phyloP scores from a whole-genome alignment of 2,888 invertebrate genomes.

The Elysia crispata region DNA sequence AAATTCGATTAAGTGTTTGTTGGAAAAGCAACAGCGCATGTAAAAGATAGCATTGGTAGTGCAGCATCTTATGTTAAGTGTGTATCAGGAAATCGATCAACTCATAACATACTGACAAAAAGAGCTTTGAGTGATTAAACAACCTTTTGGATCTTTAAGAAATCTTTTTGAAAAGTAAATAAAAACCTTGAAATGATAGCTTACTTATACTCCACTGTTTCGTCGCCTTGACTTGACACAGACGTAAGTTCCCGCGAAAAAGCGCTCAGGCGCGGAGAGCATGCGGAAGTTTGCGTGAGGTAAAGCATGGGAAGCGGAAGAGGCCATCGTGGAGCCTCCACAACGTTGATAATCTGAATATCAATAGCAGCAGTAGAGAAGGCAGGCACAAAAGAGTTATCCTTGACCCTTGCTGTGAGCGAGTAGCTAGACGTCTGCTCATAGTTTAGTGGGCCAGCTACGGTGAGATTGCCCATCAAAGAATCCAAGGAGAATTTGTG shows the following conservation, averaged over 20 bases:
- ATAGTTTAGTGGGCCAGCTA: constrained; percentile 41
- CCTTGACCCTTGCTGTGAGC: constrained; percentile 44
- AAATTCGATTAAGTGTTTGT: too few species aligned
- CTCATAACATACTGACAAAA: too few species aligned
- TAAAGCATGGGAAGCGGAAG: constrained; percentile 45
- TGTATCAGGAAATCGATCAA: too few species aligned
- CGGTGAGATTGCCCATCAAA: constrained; percentile 40
- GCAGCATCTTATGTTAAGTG: too few species aligned
- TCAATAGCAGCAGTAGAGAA: constrained; percentile 40
- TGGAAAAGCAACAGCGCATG: too few species aligned
- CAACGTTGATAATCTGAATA: constrained; percentile 48
- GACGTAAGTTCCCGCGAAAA: constrained; percentile 49
- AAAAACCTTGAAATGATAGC: too few species aligned
- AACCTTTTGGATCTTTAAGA: too few species aligned
- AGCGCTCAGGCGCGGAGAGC: constrained; percentile 42
- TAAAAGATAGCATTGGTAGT: too few species aligned
- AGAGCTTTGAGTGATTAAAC: too few species aligned
- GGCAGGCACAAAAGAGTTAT: constrained; percentile 48
- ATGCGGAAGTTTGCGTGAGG: constrained; percentile 44
- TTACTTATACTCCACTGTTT: constrained; percentile 44
- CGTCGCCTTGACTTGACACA: constrained; percentile 21
- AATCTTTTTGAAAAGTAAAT: too few species aligned
- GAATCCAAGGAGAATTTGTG: constrained; percentile 35
- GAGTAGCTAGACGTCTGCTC: constrained; percentile 35
- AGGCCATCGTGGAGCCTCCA: constrained; percentile 55